Conservation (phyloP, 2,888 invertebrate genomes). For the Physocephala rufipes region DNA sequence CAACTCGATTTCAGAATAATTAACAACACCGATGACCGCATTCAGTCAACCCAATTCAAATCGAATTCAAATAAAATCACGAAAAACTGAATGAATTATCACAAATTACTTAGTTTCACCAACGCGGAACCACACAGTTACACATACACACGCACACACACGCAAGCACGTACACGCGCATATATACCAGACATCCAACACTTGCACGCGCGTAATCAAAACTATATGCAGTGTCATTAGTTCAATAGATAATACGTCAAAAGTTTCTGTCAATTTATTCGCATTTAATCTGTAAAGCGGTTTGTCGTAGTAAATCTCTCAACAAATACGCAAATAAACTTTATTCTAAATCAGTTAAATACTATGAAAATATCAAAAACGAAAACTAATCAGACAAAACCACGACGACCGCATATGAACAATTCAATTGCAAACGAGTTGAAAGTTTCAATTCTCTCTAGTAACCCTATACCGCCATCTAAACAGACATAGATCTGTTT, state of each 20-base stretch:
- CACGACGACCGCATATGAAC: slow-evolving; percentile 10
- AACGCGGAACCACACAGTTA: background rate
- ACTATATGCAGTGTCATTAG: too few relatives aligned
- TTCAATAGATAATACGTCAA: background rate
- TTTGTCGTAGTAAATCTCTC: slow-evolving; percentile 24
- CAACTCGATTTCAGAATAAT: too few relatives aligned
- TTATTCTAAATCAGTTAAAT: slow-evolving; percentile 15
- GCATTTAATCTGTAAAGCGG: slow-evolving; percentile 8
- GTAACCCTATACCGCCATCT: background rate
- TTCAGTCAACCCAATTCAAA: slow-evolving; percentile 6
- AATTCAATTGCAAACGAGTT: slow-evolving; percentile 12
- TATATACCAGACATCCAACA: too few relatives aligned
- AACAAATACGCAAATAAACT: slow-evolving; percentile 1
- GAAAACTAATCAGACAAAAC: slow-evolving; percentile 29
- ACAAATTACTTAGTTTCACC: background rate
- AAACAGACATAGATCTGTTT: background rate
- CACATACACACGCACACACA: too few relatives aligned
- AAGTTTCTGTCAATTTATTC: slow-evolving; percentile 1
- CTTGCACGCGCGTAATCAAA: background rate
- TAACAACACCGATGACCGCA: background rate
- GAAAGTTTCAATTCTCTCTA: background rate
- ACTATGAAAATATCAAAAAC: slow-evolving; percentile 14
- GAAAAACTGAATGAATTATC: slow-evolving; percentile 8
- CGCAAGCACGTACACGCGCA: too few relatives aligned
- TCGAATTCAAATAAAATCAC: slow-evolving; percentile 14